Base-by-base conservation (phyloP, 53 echinoderm and acorn worm genomes). In the Temnopleurus reevesii region DNA sequence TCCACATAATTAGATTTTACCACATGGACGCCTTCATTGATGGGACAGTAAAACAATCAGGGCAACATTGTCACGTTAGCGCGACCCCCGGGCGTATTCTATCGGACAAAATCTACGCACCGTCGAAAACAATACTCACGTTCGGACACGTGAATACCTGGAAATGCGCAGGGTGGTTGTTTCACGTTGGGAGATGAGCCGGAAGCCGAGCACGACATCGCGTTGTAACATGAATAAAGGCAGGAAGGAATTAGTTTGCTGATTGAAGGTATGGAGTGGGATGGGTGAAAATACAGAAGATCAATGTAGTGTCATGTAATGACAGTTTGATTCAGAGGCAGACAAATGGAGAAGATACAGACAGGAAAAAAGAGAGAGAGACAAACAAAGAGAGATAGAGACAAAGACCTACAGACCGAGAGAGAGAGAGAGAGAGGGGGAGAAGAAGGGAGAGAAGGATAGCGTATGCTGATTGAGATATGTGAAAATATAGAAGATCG, bases 31-130 rank as follows among this genome's bases (percentile, higher is more conserved):
- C 79, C 1, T 79, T 46, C 79, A 79, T 47, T 79, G 79, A 79
- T 79, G 79, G 49, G 27, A 49, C 30, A 15, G 49, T 79, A 79
- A 79, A 79, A 79, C 79, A 79, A 79, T 79, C 79, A 79, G 79
- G 46, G 79, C 71, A 71, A 71, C 71, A 71, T 43, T 41, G 43
- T 71, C 71, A 71, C 71, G 23, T 71, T 43, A 71, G 71, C 71
- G 0, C 71, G 41, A 71, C 71, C 71, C 71, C 71, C 8, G 71
- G 71, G 71, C 36, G 41, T 38, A 71, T 71, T 43, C 71, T 71
- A 71, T 36, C 71, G 36, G n/a, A 8, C 36, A 34, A 71, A 38
- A 41, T 38, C 71, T 71, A 41, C 38, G 0, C 71, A 38, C 23
- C 36, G 28, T 21, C 8, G 41, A 21, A 23, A 17, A 63, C 5